Evolutionary conservation across 2,888 invertebrate species (phyloP).

Genomic region (Lottia gigantea): DNA sequence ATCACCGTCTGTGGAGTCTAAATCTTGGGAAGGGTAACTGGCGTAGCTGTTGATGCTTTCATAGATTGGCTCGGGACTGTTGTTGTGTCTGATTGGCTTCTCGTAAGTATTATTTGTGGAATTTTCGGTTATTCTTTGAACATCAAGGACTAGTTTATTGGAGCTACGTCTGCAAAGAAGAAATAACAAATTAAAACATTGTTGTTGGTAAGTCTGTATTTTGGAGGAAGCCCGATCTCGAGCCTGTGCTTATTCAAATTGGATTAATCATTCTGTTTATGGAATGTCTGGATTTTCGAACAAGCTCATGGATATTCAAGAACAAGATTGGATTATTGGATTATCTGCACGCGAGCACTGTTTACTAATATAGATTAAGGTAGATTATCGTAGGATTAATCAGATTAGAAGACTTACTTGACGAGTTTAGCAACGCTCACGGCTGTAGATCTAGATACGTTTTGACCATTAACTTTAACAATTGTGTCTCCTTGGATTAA

Average conservation of each 20-base stretch:
- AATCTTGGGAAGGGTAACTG: conserved; percentile 19
- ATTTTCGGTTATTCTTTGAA: conserved; percentile 42
- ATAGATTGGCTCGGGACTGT: conserved; percentile 36
- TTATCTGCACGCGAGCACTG: background rate
- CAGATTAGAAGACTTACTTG: conserved; percentile 50
- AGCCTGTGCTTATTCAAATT: too few relatives aligned
- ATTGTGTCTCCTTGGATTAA: conserved; percentile 61
- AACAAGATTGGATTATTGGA: conserved; percentile 1
- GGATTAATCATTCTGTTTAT: too few relatives aligned
- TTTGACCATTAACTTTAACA: conserved; percentile 62
- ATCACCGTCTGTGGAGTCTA: conserved; percentile 27
- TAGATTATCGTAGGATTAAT: background rate
- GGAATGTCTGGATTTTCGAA: background rate
- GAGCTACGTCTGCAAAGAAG: conserved; percentile 39
- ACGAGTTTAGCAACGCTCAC: conserved; percentile 63
- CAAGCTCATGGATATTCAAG: background rate
- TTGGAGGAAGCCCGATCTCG: too few relatives aligned
- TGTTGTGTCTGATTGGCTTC: conserved; percentile 26
- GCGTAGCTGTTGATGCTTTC: conserved; percentile 30
- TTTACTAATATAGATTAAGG: too few relatives aligned
- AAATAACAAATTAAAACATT: background rate
- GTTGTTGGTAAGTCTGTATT: too few relatives aligned
- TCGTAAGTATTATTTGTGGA: conserved; percentile 31
- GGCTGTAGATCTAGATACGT: conserved; percentile 63
- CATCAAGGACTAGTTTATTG: conserved; percentile 39